Base-by-base conservation (phyloP, 1,140 invertebrate genomes). In the Ylistrum balloti region DNA sequence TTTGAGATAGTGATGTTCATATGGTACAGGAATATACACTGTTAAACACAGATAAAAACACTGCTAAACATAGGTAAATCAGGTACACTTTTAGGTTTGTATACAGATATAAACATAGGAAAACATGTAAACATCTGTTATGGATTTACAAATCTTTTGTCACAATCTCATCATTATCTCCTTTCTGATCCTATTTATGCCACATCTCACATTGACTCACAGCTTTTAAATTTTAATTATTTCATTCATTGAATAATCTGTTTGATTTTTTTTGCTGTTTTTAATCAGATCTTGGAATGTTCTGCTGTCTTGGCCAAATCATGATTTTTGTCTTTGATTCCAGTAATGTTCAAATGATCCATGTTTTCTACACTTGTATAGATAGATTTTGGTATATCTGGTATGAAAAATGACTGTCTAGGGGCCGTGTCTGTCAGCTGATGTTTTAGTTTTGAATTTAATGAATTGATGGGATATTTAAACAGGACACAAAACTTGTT, bases 141-240 rank as follows among this genome's bases (percentile, higher is more conserved):
- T 28, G n/a, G 56, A 45, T 45, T 9, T 45, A 22, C 28, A 3
- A 17, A 48, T 48, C 45, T 48, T 17, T 48, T 48, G 45, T 48
- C 45, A n/a, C 13, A 38, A 48, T 48, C 45, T 20, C n/a, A 20
- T 1, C 20, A 17, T 5, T 48, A 48, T 48, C 45, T 48, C 45
- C 45, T 48, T 13, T 48, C 45, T n/a, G n/a, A n/a, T n/a, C n/a
- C 45, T 48, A 48, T 17, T 48, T 20, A 48, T 17, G 11, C 11
- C n/a, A 10, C 11, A 74, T 28, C 56, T n/a, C n/a, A 11, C 56
- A n/a, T 74, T 74, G 56, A 74, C 56, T 74, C 56, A 74, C 9
- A 74, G 56, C 22, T 74, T 74, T 74, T 17, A 74, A 74, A 74
- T 74, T 74, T 74, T 74, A n/a, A 74, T 74, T 74, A 74, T 74